Evolutionary conservation across 2,888 invertebrate genomes (phyloP), one percentile per base, ranked within the genome.

Genomic region (Tineola bisselliella): DNA sequence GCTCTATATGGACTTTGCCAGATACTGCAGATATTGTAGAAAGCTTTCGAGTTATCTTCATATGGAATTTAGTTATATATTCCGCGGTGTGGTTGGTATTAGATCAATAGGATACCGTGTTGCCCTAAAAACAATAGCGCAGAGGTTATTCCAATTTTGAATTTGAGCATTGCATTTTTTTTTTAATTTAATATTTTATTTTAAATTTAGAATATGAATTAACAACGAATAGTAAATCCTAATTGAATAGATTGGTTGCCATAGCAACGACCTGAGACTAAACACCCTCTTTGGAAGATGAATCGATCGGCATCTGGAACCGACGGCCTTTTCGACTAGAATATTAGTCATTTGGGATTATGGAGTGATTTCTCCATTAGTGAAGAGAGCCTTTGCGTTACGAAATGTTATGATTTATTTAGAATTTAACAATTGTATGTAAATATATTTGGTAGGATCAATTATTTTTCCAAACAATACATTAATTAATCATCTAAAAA

Each of bases 331-430:
- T 33, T 58, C 31, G 33, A 56, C 56, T 30, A 13, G 58, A 71
- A 77, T 80, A 83, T 84, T 84, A 83, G 76, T 79, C 80, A 78
- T 78, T 81, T 78, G 75, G 77, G 76, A 80, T 76, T 78, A 76
- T 68, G 66, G 62, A 33, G 48, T 63, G 54, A 60, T 59, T 52
- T 52, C 60, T 62, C 57, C 62, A 66, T 66, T 63, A 19, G 64
- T 60, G 69, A 60, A 63, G 63, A 63, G 62, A 56, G 62, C 68
- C 63, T 73, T 69, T 64, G 19, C 25, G 63, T 43, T 52, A 10
- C 25, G 4, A 56, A 58, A 33, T 58, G 12, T 33, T 58, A 58
- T 58, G 58, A 58, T 58, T 58, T 58, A 58, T 33, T 48, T 2
- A 5, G 13, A 15, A 5, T 48, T 15, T n/a, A 17, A 38, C n/a